Percentiles rank a stretch among this genome's conserved stretches.
Evolutionary conservation across 1,140 invertebrate genomes (phyloP).

Genomic region (Bombus sibiricus): DNA sequence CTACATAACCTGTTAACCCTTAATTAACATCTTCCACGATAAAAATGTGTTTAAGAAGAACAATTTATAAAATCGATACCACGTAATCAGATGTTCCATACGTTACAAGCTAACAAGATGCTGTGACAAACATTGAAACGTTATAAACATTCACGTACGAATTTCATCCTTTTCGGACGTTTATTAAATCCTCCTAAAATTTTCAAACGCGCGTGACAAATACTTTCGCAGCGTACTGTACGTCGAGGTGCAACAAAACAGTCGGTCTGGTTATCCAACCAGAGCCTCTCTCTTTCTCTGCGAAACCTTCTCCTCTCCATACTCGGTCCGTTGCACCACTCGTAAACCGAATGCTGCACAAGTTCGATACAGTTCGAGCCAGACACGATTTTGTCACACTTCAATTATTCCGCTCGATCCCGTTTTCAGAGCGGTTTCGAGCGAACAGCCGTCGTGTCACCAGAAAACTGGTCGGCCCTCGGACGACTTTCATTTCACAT

Average conservation of each 20-base stretch:
- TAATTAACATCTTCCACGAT: too few species aligned
- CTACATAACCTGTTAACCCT: too few species aligned
- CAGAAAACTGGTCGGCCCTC: constrained; percentile 52
- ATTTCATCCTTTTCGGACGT: too few species aligned
- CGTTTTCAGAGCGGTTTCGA: neutral
- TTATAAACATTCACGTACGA: too few species aligned
- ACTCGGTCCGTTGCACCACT: neutral
- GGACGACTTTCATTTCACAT: constrained; percentile 59
- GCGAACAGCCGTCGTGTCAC: constrained; percentile 13
- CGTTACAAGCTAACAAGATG: too few species aligned
- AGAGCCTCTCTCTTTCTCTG: neutral
- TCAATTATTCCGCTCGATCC: constrained; percentile 31
- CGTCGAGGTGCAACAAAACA: neutral
- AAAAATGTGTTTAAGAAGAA: too few species aligned
- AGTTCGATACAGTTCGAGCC: neutral
- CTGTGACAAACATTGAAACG: too few species aligned
- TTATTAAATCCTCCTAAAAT: neutral
- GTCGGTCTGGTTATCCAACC: neutral
- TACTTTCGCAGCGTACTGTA: neutral
- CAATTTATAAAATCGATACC: too few species aligned
- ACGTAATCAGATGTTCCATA: too few species aligned
- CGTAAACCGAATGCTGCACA: neutral
- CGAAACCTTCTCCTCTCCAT: neutral
- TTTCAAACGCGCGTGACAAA: neutral
- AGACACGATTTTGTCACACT: constrained; percentile 18